A percentile compares a stretch with the other conserved stretches of the same genome.
Evolutionary conservation across 2,797 vertebrate species (phyloP).

Genomic region (Numenius phaeopus): DNA sequence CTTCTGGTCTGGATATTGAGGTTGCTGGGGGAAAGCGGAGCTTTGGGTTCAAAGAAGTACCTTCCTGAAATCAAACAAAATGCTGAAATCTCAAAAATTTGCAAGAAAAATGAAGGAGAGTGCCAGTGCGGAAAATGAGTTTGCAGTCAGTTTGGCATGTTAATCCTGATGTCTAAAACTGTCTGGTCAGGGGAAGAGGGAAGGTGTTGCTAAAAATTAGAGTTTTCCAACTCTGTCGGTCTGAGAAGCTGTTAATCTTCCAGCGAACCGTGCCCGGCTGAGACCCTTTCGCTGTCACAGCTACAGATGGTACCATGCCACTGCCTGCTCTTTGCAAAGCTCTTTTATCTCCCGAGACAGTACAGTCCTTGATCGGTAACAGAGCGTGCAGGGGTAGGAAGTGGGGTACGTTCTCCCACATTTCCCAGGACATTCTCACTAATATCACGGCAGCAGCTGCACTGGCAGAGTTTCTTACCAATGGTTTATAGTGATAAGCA

Average conservation of each 20-base stretch:
- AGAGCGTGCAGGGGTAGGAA: not conserved
- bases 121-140: not conserved
- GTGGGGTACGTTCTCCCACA: not conserved
- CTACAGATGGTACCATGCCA: rapidly evolving
- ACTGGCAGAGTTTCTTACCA: not conserved
- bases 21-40: not conserved
- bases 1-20: not conserved
- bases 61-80: not conserved
- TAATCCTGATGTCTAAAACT: not conserved
- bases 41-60: not conserved
- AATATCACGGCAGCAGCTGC: not conserved
- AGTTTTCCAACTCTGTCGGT: not conserved
- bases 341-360: not conserved
- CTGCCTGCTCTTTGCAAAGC: not conserved
- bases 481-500: not conserved
- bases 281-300: not conserved
- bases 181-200: not conserved
- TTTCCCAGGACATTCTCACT: not conserved
- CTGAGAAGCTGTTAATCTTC: not conserved
- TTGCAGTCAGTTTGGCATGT: not conserved
- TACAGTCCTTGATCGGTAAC: not conserved
- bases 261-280: not conserved
- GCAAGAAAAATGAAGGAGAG: not conserved
- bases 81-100: not conserved
- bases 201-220: not conserved